Conservation (phyloP, 1,140 invertebrate genomes). For the Zaprionus inermis region DNA sequence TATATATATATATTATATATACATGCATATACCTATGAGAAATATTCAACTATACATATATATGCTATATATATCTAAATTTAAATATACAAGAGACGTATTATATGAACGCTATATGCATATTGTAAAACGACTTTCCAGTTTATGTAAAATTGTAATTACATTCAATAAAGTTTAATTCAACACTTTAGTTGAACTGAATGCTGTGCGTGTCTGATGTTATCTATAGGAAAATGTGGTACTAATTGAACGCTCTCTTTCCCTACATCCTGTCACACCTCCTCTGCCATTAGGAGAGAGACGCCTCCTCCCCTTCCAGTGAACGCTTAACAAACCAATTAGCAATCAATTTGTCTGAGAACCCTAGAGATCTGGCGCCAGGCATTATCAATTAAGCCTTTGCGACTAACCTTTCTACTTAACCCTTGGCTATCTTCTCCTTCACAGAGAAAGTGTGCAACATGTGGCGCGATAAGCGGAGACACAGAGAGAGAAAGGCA, state of each 20-base stretch:
- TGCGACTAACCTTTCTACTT: constrained; percentile 35
- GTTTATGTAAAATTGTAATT: constrained; percentile 83
- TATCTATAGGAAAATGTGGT: not conserved
- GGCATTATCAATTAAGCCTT: constrained; percentile 66
- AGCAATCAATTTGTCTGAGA: constrained; percentile 72
- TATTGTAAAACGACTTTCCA: constrained; percentile 80
- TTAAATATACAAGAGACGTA: constrained; percentile 38
- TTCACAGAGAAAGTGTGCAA: constrained; percentile 48
- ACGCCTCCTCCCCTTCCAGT: not conserved
- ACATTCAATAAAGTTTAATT: constrained; percentile 82
- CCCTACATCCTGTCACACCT: constrained; percentile 34
- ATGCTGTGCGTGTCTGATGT: constrained; percentile 2
- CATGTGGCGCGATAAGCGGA: constrained; percentile 34
- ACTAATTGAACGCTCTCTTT: not conserved
- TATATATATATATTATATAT: constrained; percentile 52
- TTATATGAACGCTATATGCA: constrained; percentile 62
- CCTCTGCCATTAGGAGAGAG: constrained; percentile 33
- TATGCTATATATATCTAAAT: constrained; percentile 36
- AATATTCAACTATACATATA: constrained; percentile 39
- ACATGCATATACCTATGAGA: constrained; percentile 27
- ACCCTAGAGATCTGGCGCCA: constrained; percentile 59
- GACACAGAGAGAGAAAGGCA: not conserved
- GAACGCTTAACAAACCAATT: constrained; percentile 54
- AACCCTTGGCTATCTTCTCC: constrained; percentile 7
- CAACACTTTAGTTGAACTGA: constrained; percentile 72